phyloP scores from a whole-genome alignment of 2,888 invertebrate genomes.

The Podabrus alpinus region DNA sequence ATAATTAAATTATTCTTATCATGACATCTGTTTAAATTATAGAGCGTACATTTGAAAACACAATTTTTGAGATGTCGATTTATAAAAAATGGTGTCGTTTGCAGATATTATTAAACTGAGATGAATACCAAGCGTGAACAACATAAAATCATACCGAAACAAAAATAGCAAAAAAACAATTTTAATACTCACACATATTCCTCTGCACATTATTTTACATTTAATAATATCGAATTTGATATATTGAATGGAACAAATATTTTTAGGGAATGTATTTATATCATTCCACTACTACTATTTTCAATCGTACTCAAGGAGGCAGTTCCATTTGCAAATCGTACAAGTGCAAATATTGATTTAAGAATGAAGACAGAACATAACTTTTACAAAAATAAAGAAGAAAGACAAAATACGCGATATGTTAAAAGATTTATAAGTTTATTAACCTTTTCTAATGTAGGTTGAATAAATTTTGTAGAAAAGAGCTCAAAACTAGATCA shows the following conservation, averaged over 20 bases:
- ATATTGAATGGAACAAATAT: background rate
- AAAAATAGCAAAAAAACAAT: too few species aligned
- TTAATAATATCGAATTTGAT: background rate
- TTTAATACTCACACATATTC: background rate
- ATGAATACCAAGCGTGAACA: too few species aligned
- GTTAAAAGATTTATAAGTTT: slow-evolving; percentile 1
- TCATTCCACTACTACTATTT: background rate
- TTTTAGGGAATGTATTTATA: background rate
- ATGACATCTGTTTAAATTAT: too few species aligned
- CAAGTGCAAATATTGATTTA: slow-evolving; percentile 7
- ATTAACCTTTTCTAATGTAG: slow-evolving; percentile 1
- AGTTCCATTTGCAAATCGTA: background rate
- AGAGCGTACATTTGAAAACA: too few species aligned
- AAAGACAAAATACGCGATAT: background rate
- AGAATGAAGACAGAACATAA: background rate
- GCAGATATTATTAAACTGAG: too few species aligned
- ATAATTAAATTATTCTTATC: too few species aligned
- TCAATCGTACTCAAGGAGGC: background rate
- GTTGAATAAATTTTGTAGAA: background rate
- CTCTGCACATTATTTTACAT: background rate
- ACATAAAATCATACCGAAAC: background rate
- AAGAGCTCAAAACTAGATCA: background rate
- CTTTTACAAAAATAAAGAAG: background rate
- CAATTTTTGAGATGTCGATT: too few species aligned
- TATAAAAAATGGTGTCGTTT: too few species aligned